These are phyloP conservation scores for Coreius guichenoti DNA, from an alignment of 2,797 vertebrate genomes.

Conservation along the genomic window DNA sequence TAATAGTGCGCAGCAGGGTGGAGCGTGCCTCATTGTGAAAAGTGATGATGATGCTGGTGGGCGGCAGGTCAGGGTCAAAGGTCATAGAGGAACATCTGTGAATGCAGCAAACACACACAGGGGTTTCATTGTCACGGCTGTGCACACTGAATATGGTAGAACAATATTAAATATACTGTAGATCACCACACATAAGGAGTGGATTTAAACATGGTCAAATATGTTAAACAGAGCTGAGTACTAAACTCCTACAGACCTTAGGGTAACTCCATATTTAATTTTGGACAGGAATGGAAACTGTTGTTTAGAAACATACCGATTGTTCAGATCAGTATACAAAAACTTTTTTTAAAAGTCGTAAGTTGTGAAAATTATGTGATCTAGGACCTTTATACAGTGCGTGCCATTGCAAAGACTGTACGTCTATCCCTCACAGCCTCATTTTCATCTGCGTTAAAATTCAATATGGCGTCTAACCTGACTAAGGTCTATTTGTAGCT, in stretches of 20 bases:
- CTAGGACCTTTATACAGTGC: neutral
- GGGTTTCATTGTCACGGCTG: neutral
- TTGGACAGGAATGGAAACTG: too few species aligned
- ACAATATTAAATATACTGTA: neutral
- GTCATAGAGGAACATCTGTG: slow-evolving; percentile 88
- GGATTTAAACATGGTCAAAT: neutral
- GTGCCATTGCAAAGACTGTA: neutral
- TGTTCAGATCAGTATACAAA: neutral
- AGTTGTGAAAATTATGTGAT: neutral
- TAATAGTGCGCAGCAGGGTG: slow-evolving; percentile 93
- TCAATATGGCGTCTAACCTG: neutral
- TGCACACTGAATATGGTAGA: neutral
- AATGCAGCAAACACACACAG: neutral
- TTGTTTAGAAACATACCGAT: too few species aligned
- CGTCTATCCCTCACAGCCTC: neutral
- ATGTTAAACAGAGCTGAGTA: neutral
- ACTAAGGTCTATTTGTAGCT: neutral
- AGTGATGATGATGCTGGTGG: slow-evolving; percentile 94
- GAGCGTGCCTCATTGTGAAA: slow-evolving; percentile 98
- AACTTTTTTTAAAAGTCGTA: neutral
- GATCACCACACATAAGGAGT: neutral
- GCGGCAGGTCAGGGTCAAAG: slow-evolving; percentile 86
- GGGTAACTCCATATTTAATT: too few species aligned
- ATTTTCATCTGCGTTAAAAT: neutral
- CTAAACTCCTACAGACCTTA: too few species aligned